phyloP scores from a whole-genome alignment of 23 tunicate species.

The Ascidia mentula region DNA sequence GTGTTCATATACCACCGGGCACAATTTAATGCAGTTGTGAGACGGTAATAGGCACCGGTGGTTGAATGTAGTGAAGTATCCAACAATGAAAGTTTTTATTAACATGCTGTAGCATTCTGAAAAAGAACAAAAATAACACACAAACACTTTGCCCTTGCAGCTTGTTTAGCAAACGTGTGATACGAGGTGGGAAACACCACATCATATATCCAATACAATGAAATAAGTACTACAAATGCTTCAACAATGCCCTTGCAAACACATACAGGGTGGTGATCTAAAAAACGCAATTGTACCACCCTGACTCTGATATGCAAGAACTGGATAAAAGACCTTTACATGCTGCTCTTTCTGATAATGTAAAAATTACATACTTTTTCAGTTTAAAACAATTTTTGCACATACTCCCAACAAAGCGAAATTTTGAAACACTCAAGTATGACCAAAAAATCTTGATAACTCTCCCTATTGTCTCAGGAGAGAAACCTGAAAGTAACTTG shows the following conservation, averaged over 20 bases:
- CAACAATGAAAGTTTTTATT: too few species aligned
- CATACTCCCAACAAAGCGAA: too few species aligned
- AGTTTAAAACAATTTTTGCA: too few species aligned
- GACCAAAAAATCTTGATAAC: background rate
- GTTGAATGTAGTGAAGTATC: too few species aligned
- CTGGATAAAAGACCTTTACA: background rate
- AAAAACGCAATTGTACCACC: background rate
- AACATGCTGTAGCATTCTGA: too few species aligned
- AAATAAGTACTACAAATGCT: background rate
- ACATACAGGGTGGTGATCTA: background rate
- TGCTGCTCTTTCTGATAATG: background rate
- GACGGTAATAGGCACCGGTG: too few species aligned
- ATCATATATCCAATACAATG: background rate
- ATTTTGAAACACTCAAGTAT: too few species aligned
- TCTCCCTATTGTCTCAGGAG: background rate
- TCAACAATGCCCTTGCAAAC: background rate
- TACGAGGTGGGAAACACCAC: background rate
- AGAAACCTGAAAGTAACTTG: background rate
- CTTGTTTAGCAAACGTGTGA: background rate
- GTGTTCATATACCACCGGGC: too few species aligned
- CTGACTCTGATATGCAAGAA: background rate
- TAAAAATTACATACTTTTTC: background rate
- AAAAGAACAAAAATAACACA: too few species aligned
- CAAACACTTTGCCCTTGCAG: too few species aligned
- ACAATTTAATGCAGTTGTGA: too few species aligned